Conservation (phyloP, 2,888 invertebrate genomes). For the Drosophila subsilvestris region DNA sequence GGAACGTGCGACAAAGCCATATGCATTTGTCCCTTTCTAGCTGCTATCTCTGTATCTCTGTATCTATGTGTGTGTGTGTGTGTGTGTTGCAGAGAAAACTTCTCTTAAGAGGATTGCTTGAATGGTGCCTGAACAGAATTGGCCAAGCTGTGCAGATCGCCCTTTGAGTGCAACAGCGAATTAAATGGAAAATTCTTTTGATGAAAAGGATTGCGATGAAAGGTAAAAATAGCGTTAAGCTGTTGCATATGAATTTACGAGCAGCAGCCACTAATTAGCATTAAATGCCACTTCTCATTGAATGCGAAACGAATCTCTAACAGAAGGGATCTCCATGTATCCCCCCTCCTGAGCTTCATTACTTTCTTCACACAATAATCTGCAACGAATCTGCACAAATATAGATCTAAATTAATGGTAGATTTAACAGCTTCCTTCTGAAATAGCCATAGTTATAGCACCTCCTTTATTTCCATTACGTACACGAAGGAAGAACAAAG, state of each 20-base stretch:
- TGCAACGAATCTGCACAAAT: too few species aligned
- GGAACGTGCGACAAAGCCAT: conserved; percentile 61
- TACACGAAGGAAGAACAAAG: not conserved
- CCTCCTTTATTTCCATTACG: not conserved
- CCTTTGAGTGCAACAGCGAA: conserved; percentile 34
- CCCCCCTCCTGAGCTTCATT: too few species aligned
- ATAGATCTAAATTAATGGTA: too few species aligned
- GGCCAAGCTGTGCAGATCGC: conserved; percentile 50
- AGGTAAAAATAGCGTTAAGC: conserved; percentile 14
- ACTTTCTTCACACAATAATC: too few species aligned
- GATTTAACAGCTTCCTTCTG: not conserved
- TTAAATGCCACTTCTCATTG: too few species aligned
- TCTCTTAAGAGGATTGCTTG: conserved; percentile 31
- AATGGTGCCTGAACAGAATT: conserved; percentile 16
- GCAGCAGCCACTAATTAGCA: not conserved
- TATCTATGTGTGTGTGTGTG: not conserved
- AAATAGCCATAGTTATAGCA: not conserved
- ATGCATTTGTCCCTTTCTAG: conserved; percentile 14
- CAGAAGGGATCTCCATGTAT: too few species aligned
- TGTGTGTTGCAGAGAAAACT: not conserved
- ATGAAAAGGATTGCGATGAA: not conserved
- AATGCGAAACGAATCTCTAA: too few species aligned
- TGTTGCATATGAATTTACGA: too few species aligned
- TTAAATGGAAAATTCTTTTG: conserved; percentile 3
- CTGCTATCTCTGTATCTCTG: not conserved